phyloP scores from a whole-genome alignment of 2,797 vertebrate genomes.

The Iguana delicatissima region DNA sequence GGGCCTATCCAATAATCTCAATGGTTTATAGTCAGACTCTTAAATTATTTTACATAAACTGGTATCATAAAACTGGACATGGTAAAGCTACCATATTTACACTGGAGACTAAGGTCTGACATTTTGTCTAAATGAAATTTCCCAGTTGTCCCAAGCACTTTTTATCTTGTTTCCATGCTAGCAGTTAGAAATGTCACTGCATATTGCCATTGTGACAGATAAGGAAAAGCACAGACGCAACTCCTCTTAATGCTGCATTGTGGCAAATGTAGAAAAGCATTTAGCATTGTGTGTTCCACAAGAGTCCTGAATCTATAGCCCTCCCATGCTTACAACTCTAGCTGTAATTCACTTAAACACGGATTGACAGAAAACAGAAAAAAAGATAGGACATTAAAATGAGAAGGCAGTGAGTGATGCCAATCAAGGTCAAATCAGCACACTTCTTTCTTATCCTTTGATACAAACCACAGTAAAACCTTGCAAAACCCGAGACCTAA shows the following conservation, averaged over 20 bases:
- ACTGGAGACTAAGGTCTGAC: conserved; percentile 74
- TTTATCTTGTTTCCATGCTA: conserved; percentile 78
- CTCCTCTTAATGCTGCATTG: conserved; percentile 43
- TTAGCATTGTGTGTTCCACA: conserved; percentile 19
- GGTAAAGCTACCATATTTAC: conserved; percentile 74
- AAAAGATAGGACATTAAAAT: neutral
- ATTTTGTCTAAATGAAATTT: conserved; percentile 80
- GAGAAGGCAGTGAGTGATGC: neutral
- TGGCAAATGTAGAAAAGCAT: conserved; percentile 46
- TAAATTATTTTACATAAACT: conserved; percentile 78
- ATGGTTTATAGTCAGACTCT: conserved; percentile 60
- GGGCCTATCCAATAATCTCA: conserved; percentile 37
- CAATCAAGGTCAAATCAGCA: neutral
- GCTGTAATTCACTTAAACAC: neutral
- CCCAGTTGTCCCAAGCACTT: conserved; percentile 80
- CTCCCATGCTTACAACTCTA: neutral
- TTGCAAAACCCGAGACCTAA: neutral
- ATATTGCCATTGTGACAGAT: conserved; percentile 73
- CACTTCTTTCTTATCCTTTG: neutral
- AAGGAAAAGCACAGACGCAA: conserved; percentile 70
- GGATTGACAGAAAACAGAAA: neutral
- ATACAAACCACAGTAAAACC: neutral
- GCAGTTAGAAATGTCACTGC: conserved; percentile 75
- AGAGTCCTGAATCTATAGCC: neutral
- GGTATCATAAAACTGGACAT: conserved; percentile 69